A percentile compares a stretch with the other conserved stretches of the same genome.
Conservation (phyloP, 1,140 invertebrate species). For the Laupala kohalensis region DNA sequence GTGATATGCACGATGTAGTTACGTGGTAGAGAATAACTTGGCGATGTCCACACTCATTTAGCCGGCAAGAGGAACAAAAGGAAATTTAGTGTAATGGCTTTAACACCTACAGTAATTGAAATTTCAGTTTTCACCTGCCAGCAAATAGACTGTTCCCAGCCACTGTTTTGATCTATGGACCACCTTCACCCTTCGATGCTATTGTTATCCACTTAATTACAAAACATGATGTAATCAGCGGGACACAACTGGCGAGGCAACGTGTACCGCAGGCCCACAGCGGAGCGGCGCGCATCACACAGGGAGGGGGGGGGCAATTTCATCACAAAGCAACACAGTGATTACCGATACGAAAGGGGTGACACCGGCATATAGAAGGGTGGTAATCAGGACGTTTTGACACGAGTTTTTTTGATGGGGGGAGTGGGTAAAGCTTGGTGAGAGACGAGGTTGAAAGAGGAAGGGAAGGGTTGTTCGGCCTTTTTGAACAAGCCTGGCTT, state of each 20-base stretch:
- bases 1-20: too few relatives aligned
- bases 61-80: background rate
- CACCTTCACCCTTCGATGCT: background rate
- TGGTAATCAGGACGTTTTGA: background rate
- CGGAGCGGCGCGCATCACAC: too few relatives aligned
- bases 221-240: background rate
- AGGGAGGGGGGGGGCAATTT: background rate
- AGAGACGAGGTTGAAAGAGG: background rate
- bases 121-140: background rate
- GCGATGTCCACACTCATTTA: background rate
- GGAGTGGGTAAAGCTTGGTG: too few relatives aligned
- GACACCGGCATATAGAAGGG: background rate
- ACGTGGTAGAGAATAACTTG: background rate
- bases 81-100: background rate
- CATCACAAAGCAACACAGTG: background rate
- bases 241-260: background rate
- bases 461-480: background rate
- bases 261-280: background rate
- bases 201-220: background rate
- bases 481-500: background rate
- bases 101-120: background rate
- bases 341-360: background rate
- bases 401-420: background rate
- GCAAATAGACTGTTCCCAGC: background rate
- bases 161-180: background rate